Evolutionary conservation across 2,113 vertebrate genomes (phyloP), one percentile per base, ranked within the genome.

Genomic region (Neoarius graeffei): DNA sequence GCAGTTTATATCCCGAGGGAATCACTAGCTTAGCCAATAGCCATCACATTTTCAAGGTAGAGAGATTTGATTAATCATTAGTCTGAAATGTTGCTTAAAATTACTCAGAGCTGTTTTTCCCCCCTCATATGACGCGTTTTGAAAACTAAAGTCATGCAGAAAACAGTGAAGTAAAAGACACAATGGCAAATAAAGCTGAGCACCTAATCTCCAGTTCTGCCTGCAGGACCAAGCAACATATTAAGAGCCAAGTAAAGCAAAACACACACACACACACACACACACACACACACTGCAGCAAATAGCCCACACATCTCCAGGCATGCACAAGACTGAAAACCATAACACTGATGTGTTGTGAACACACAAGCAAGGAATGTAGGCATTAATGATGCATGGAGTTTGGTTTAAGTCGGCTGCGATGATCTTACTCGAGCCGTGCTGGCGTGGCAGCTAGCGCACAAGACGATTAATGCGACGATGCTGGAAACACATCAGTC

Each of bases 151-250:
- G 67, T 56, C 76, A 80, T 54, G 23, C 14, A 76, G 19, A 60
- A n/a, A 48, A 23, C 66, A 48, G 64, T 11, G 9, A 84, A 66
- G 73, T 79, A 62, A 81, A 25, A 62, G 54, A 87, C 59, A 80
- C 35, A 81, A 54, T 17, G 57, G 8, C 30, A 82, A 84, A 88
- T 83, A 81, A 59, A 77, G 42, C 83, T 79, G 42, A 79, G 27
- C 54, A 76, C 87, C 89, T 76, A 85, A 87, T 89, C 90, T 85
- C 90, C 90, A 79, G 83, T 83, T 87, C 69, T 83, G 80, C 88
- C 88, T 83, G 74, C 86, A 80, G 86, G 87, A 83, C 90, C 90
- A 77, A 79, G 35, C 74, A 85, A 66, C 86, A 89, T 83, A 81
- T 89, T 83, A 88, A 73, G 79, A 48, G 15, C 82, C 82, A 67